phyloP scores from a whole-genome alignment of 1,140 invertebrate genomes.

The Drosophila pruinosa region DNA sequence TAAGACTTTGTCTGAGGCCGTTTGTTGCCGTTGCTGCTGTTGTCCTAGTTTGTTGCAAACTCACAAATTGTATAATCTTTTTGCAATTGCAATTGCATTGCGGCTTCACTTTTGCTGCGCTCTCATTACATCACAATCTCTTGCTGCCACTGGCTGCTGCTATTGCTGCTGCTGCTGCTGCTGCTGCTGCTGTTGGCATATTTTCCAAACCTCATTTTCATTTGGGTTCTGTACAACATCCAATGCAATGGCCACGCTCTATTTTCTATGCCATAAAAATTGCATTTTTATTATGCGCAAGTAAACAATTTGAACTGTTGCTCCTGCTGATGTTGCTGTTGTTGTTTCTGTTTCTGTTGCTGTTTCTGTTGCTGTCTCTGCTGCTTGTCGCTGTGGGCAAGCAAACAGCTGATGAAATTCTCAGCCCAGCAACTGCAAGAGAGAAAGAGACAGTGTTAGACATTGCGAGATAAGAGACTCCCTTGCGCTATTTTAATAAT shows the following conservation, averaged over 20 bases:
- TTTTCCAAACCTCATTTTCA: slow-evolving; percentile 60
- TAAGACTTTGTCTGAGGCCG: slow-evolving; percentile 16
- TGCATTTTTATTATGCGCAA: slow-evolving; percentile 67
- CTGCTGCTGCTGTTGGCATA: slow-evolving; percentile 37
- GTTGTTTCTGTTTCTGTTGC: slow-evolving; percentile 12
- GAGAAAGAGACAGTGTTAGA: slow-evolving; percentile 29
- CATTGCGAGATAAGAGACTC: slow-evolving; percentile 33
- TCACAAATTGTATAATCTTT: slow-evolving; percentile 72
- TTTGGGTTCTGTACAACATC: slow-evolving; percentile 59
- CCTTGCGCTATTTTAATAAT: slow-evolving; percentile 33
- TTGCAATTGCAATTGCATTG: slow-evolving; percentile 38
- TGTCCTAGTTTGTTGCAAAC: slow-evolving; percentile 69
- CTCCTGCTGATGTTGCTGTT: slow-evolving; percentile 23
- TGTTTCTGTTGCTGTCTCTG: slow-evolving; percentile 25
- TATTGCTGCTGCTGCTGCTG: slow-evolving; percentile 8
- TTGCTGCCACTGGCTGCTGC: slow-evolving; percentile 4
- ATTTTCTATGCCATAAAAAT: slow-evolving; percentile 70
- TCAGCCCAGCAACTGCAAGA: slow-evolving; percentile 30
- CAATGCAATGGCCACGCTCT: slow-evolving; percentile 65
- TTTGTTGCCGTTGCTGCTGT: slow-evolving; percentile 21
- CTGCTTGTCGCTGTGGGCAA: background rate
- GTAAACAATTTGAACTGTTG: slow-evolving; percentile 45
- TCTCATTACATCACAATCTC: slow-evolving; percentile 64
- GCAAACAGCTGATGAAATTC: slow-evolving; percentile 45
- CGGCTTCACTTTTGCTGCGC: slow-evolving; percentile 68